These are phyloP conservation scores for Oxystoma pomonae DNA, from an alignment of 2,888 invertebrate species.

Conservation along the genomic window DNA sequence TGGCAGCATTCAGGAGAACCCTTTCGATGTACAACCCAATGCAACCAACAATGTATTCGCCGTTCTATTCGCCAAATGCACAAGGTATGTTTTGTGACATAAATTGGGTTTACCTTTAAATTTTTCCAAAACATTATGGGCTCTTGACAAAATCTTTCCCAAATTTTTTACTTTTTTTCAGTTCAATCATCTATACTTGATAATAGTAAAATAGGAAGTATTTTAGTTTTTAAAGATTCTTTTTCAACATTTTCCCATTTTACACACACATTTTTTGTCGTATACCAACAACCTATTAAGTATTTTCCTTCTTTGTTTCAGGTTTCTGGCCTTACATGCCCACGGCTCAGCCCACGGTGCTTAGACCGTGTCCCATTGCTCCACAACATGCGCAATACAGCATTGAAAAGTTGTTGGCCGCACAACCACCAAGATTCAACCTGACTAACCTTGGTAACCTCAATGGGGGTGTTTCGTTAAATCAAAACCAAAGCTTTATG, in stretches of 20 bases:
- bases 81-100: background rate
- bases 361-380: constrained; percentile 51
- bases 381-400: constrained; percentile 45
- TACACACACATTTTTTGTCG: too few species aligned
- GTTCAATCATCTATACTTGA: too few species aligned
- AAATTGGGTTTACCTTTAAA: too few species aligned
- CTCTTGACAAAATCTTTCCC: too few species aligned
- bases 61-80: constrained; percentile 35
- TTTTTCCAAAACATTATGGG: too few species aligned
- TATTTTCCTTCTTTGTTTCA: constrained; percentile 68
- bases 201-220: too few species aligned
- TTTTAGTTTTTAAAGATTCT: too few species aligned
- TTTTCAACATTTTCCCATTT: too few species aligned
- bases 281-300: too few species aligned
- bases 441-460: constrained; percentile 6
- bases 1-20: constrained; percentile 86
- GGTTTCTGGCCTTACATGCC: constrained; percentile 71
- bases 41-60: constrained; percentile 47
- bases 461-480: background rate
- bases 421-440: constrained; percentile 36
- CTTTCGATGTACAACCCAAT: constrained; percentile 62
- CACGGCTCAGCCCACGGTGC: constrained; percentile 45
- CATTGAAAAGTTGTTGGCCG: constrained; percentile 43
- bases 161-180: too few species aligned
- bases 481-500: background rate